These are phyloP conservation scores for Malthinus seriepunctatus DNA, from an alignment of 2,888 invertebrate species.

Conservation along the genomic window DNA sequence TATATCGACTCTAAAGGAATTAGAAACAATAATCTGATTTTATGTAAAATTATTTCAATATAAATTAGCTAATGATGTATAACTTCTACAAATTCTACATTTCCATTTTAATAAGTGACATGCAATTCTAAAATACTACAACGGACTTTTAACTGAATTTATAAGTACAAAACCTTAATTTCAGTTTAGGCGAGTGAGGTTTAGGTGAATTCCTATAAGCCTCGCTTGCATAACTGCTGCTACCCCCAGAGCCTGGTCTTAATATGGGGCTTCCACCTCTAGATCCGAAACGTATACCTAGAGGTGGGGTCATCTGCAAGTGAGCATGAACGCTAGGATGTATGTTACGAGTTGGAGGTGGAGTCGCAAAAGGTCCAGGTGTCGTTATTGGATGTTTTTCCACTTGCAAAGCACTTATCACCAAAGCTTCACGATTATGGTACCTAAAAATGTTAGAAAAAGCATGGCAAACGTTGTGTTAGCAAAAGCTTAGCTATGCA, in stretches of 20 bases:
- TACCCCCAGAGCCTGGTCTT: conserved; percentile 64
- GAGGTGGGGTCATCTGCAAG: conserved; percentile 71
- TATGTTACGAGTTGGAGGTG: conserved; percentile 64
- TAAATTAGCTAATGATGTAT: too few relatives aligned
- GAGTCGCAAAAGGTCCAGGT: conserved; percentile 80
- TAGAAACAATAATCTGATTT: too few relatives aligned
- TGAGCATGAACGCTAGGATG: conserved; percentile 50
- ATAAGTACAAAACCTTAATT: conserved; percentile 72
- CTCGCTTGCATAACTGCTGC: conserved; percentile 61
- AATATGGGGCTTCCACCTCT: conserved; percentile 61
- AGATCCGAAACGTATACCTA: conserved; percentile 54
- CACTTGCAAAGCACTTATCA: conserved; percentile 90
- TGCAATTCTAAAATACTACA: conserved; percentile 42
- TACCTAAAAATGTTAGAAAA: conserved; percentile 65
- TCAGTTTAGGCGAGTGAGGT: conserved; percentile 89
- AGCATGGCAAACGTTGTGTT: conserved; percentile 22
- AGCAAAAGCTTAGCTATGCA: conserved; percentile 23
- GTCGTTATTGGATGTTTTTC: conserved; percentile 90
- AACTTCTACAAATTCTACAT: too few relatives aligned
- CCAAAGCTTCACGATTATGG: conserved; percentile 90
- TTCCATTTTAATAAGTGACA: conserved; percentile 22
- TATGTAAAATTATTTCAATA: too few relatives aligned
- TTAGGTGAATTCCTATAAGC: conserved; percentile 61
- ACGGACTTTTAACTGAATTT: conserved; percentile 30
- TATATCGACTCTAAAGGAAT: too few relatives aligned